A percentile compares a stretch with the other conserved stretches of the same genome.
Conservation (phyloP, 2,888 invertebrate species). For the Microchrysa polita region DNA sequence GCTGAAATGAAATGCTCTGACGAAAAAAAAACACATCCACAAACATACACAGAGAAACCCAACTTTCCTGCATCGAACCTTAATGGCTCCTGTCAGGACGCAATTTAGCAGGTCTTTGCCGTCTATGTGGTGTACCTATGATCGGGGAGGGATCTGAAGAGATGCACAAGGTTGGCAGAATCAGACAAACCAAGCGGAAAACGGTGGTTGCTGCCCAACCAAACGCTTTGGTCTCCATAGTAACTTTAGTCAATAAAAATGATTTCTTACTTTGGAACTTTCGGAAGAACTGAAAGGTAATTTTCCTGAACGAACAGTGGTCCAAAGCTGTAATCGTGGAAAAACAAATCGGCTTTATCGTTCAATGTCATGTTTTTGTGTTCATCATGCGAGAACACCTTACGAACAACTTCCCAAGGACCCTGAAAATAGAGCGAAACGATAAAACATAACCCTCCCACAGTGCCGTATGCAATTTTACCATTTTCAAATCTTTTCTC, state of each 20-base stretch:
- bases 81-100: no score
- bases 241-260: not conserved
- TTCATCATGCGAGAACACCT: constrained; percentile 85
- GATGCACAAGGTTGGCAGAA: no score
- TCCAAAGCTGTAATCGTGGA: constrained; percentile 95
- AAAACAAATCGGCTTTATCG: constrained; percentile 92
- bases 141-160: no score
- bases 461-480: constrained; percentile 56
- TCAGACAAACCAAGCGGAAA: no score
- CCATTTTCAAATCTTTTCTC: constrained; percentile 86
- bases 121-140: no score
- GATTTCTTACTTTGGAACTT: constrained; percentile 72
- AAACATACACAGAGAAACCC: no score
- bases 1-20: no score
- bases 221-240: not conserved
- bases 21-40: no score
- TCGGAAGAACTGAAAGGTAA: constrained; percentile 84
- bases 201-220: no score
- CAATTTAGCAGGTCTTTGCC: no score
- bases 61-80: no score
- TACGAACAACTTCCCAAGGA: constrained; percentile 91
- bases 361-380: constrained; percentile 80
- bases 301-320: constrained; percentile 98
- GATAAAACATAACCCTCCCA: not conserved
- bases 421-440: constrained; percentile 68